Evolutionary conservation across 2,888 invertebrate species (phyloP), one percentile per base, ranked within the genome.

Genomic region (Augochlorella aurata): DNA sequence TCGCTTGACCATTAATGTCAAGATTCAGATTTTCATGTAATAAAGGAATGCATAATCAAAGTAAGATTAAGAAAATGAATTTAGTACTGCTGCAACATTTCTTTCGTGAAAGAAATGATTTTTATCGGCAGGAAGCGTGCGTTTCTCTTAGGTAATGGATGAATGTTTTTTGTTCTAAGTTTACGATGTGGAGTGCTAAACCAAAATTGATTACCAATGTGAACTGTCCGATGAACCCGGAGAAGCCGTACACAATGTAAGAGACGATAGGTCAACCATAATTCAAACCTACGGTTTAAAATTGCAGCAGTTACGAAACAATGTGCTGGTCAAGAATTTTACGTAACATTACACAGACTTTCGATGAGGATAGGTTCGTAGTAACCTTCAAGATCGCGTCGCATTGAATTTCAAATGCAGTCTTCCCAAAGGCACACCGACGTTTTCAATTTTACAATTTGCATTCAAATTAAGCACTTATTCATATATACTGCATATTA

Each of bases 181-280:
- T 18, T 65, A n/a, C 18, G 45, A 21, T 18, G n/a, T 66, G 5
- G 14, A 21, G 10, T 66, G 14, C n/a, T 21, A 44, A 12, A 38
- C 1, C 29, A 38, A 29, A 69, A 50, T 12, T 47, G 50, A 49
- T 50, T 12, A 29, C 7, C 18, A n/a, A 24, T 10, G 54, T 18
- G 16, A 12, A 54, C 29, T 24, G 38, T 50, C 9, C 24, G 18
- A 16, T 71, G 45, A 71, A 44, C 58, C n/a, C n/a, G 8, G 12
- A 21, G 71, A 71, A 71, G 71, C 71, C 71, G 7, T 71, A 71
- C 21, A 9, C 24, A 45, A 24, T 5, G 45, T 45, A 58, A 29
- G 29, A 24, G 45, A 38, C 70, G 54, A 58, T 58, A 45, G 69
- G 69, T 44, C 38, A 29, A 52, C 38, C 14, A 10, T 52, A 52